These are phyloP conservation scores for Brachystomella parvula DNA, from an alignment of 1,140 invertebrate genomes.

Conservation along the genomic window DNA sequence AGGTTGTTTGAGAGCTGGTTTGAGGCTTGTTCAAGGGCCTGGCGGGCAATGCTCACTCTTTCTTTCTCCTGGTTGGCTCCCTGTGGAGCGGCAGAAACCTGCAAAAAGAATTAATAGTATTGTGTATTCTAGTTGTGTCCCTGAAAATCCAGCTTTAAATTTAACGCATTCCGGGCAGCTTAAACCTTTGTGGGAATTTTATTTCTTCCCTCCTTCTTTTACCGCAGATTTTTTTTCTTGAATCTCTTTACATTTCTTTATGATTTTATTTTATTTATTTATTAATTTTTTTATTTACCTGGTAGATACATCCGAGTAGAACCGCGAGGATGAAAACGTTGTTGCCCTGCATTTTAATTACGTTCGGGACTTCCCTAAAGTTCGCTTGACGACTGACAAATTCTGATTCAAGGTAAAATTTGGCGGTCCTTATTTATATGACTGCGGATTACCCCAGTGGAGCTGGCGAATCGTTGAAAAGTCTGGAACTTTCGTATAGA, in stretches of 20 bases:
- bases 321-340: conserved; percentile 25
- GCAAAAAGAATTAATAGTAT: neutral
- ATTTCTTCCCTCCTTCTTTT: no score
- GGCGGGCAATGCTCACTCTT: conserved; percentile 31
- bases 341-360: conserved; percentile 28
- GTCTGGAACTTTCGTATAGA: neutral
- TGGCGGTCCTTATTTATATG: no score
- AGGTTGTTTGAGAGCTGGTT: conserved; percentile 29
- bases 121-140: neutral
- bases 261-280: no score
- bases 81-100: conserved; percentile 7
- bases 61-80: conserved; percentile 19
- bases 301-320: conserved; percentile 24
- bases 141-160: neutral
- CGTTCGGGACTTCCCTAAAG: neutral
- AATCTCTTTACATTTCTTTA: no score
- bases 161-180: no score
- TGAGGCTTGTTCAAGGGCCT: conserved; percentile 31
- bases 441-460: conserved; percentile 15
- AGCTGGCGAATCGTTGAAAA: neutral
- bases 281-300: no score
- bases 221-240: no score
- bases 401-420: no score
- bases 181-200: no score
- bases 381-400: neutral